Conservation (phyloP, 1,140 invertebrate species). For the Charaxes varanes region DNA sequence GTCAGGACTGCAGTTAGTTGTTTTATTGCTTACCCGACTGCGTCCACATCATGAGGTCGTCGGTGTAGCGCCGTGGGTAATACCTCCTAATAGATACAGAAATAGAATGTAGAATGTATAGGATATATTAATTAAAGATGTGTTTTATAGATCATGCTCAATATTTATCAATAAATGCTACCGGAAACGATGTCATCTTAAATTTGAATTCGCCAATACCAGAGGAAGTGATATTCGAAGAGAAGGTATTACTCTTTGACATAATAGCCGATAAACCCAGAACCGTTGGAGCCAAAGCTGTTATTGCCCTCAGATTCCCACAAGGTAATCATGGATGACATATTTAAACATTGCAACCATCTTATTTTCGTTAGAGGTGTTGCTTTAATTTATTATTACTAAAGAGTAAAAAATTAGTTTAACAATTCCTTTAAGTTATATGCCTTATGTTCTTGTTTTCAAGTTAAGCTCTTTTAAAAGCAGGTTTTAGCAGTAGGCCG, state of each 20-base stretch:
- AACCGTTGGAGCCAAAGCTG: constrained; percentile 40
- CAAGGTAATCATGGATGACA: constrained; percentile 19
- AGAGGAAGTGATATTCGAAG: constrained; percentile 37
- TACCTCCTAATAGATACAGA: too few species aligned
- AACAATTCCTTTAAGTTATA: too few species aligned
- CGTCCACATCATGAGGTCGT: too few species aligned
- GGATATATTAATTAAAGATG: too few species aligned
- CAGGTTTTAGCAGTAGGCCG: too few species aligned
- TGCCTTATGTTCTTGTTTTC: too few species aligned
- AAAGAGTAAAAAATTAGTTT: not conserved
- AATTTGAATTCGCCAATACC: constrained; percentile 27
- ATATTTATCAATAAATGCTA: constrained; percentile 30
- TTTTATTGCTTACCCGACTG: too few species aligned
- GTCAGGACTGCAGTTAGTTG: too few species aligned
- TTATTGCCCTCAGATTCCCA: constrained; percentile 35
- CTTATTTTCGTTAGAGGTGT: not conserved
- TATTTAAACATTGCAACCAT: not conserved
- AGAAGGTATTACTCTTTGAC: constrained; percentile 40
- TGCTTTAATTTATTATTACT: not conserved
- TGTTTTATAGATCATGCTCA: constrained; percentile 38
- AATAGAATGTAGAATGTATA: too few species aligned
- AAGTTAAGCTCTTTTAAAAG: too few species aligned
- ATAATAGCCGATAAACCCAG: constrained; percentile 35
- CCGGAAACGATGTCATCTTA: constrained; percentile 23
- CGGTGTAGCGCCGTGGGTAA: too few species aligned